Evolutionary conservation across 2,888 invertebrate species (phyloP).

Genomic region (Plebejus melissa): DNA sequence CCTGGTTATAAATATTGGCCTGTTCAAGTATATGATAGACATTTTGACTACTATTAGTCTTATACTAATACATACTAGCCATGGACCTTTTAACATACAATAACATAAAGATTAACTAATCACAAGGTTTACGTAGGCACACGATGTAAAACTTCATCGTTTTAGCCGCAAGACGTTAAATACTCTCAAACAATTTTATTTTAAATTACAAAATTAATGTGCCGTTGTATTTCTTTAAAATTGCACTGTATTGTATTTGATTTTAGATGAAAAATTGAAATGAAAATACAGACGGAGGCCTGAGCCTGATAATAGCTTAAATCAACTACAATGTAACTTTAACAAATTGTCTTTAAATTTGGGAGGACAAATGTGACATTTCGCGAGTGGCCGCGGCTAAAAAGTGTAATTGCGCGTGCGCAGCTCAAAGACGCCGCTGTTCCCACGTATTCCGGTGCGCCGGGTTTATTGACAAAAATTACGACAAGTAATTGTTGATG

Average conservation of each 20-base stretch:
- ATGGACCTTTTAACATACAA: too few species aligned
- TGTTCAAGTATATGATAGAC: not conserved
- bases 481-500: conserved; percentile 39
- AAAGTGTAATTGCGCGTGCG: conserved; percentile 74
- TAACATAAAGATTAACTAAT: too few species aligned
- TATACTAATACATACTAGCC: too few species aligned
- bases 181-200: not conserved
- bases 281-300: not conserved
- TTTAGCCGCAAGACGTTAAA: not conserved
- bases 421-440: conserved; percentile 71
- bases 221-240: not conserved
- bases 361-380: conserved; percentile 67
- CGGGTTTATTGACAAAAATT: conserved; percentile 79
- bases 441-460: conserved; percentile 69
- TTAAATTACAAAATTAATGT: not conserved
- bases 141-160: not conserved
- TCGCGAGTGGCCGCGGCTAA: conserved; percentile 56
- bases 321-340: conserved; percentile 54
- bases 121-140: not conserved
- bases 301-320: conserved; percentile 34
- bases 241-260: too few species aligned
- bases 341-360: conserved; percentile 67
- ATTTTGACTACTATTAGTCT: too few species aligned
- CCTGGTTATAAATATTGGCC: not conserved
- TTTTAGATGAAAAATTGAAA: too few species aligned